Evolutionary conservation across 2,113 vertebrate genomes (phyloP), one percentile per base, ranked within the genome.

Genomic region (Menidia beryllina): DNA sequence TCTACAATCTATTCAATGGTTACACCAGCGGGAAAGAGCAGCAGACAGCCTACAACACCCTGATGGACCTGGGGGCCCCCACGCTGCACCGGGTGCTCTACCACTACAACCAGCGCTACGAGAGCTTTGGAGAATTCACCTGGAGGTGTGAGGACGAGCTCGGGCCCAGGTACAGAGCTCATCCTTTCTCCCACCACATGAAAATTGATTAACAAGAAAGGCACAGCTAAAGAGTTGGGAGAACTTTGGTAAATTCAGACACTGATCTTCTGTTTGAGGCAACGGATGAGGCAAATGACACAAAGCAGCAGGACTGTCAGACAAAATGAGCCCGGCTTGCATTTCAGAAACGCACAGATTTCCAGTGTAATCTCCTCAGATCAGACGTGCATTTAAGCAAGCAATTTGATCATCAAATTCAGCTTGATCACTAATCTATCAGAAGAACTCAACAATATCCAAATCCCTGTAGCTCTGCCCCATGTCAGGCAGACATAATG

Each of bases 11-110:
- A 87, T 99, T 98, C 88, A 99, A 99, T 0, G 98, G 98, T 74
- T 99, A 99, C 64, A 99, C 98, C 21, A 99, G 98, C 0, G 98
- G 98, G 34, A 99, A 99, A 81, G 98, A 99, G 69, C 97, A 99
- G 69, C 97, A 98, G 90, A 98, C 97, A 0, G 98, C 97, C 53
- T 99, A 99, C 89, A 98, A 98, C 82, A 98, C 97, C 0, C 94
- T 99, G 49, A 94, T 99, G 94, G 98, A 99, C 64, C 89, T 98
- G 84, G 97, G 97, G 0, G 95, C 98, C 1, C 96, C 98, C 10
- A 96, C 96, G 0, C 93, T 99, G 11, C 98, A 97, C 75, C 92
- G 98, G 0, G 97, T 99, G 49, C 96, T 97, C 20, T 98, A 96
- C 85, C 97, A 99, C 87, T 99, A 99, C 86, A 99, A 99, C 86